phyloP scores from a whole-genome alignment of 1,140 invertebrate genomes.

The Oedothorax gibbosus region DNA sequence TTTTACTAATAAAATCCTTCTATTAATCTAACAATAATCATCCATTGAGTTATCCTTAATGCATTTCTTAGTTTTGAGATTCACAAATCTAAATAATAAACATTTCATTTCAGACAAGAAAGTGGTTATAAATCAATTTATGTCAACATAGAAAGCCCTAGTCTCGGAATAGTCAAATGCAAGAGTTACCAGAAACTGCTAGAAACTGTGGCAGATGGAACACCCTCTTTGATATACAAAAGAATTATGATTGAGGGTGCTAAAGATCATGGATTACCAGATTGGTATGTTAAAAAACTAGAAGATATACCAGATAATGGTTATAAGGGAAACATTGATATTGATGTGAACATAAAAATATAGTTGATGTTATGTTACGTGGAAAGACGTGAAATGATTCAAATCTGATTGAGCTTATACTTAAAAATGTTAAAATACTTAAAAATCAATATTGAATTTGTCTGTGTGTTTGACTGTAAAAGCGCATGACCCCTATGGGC shows the following conservation, averaged over 20 bases:
- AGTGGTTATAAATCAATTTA: background rate
- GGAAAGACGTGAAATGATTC: no score
- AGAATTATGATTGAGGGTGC: conserved; percentile 35
- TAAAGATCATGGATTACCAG: conserved; percentile 36
- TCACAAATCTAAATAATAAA: background rate
- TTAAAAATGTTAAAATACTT: no score
- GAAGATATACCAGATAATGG: conserved; percentile 42
- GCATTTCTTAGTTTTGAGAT: background rate
- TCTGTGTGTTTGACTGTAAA: no score
- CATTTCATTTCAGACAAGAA: conserved; percentile 35
- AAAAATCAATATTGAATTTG: no score
- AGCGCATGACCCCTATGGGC: no score
- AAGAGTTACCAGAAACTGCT: conserved; percentile 20
- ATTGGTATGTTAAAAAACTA: conserved; percentile 14
- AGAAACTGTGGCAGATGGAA: background rate
- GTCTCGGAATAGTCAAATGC: background rate
- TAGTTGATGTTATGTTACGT: background rate
- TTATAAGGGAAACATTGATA: conserved; percentile 39
- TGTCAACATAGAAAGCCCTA: conserved; percentile 3
- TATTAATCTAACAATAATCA: background rate
- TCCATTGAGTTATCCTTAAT: background rate
- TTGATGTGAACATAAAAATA: conserved; percentile 28
- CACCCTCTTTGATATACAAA: conserved; percentile 41
- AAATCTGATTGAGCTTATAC: no score
- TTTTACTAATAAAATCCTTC: no score